Conservation (phyloP, 2,113 vertebrate genomes). For the Misgurnus anguillicaudatus region DNA sequence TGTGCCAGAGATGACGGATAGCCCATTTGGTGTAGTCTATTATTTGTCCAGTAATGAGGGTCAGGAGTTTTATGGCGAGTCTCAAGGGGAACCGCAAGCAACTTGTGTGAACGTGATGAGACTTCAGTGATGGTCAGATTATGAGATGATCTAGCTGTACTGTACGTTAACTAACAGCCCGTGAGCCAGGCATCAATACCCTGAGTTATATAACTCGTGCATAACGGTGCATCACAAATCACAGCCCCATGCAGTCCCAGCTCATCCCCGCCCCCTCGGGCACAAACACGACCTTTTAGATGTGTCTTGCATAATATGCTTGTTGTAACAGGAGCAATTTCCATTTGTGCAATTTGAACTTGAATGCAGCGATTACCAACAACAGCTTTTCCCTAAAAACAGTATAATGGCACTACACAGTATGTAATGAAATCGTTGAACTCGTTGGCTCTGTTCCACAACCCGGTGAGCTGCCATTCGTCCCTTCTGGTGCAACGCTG, state of each 20-base stretch:
- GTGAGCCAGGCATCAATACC: background rate
- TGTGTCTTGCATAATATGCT: constrained; percentile 16
- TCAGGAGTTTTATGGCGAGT: background rate
- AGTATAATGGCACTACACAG: background rate
- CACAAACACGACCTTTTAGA: constrained; percentile 9
- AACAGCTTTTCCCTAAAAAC: constrained; percentile 9
- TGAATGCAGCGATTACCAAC: background rate
- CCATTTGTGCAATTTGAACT: background rate
- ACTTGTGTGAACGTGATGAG: constrained; percentile 36
- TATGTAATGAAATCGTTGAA: background rate
- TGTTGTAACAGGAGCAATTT: constrained; percentile 10
- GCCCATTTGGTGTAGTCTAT: constrained; percentile 5
- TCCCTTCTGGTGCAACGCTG: too few species aligned
- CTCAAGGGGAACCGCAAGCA: constrained; percentile 1
- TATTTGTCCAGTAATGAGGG: constrained; percentile 25
- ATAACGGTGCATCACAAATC: background rate
- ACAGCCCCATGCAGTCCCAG: background rate
- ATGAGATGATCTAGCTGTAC: background rate
- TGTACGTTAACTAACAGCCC: background rate
- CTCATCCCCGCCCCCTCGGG: background rate
- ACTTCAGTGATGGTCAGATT: constrained; percentile 1
- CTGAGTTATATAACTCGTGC: background rate
- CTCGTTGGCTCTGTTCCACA: background rate
- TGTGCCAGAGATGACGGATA: constrained; percentile 27
- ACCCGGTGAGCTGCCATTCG: background rate